Evolutionary conservation across 1,140 invertebrate genomes (phyloP), one percentile per base, ranked within the genome.

Genomic region (Drosophila willistoni): DNA sequence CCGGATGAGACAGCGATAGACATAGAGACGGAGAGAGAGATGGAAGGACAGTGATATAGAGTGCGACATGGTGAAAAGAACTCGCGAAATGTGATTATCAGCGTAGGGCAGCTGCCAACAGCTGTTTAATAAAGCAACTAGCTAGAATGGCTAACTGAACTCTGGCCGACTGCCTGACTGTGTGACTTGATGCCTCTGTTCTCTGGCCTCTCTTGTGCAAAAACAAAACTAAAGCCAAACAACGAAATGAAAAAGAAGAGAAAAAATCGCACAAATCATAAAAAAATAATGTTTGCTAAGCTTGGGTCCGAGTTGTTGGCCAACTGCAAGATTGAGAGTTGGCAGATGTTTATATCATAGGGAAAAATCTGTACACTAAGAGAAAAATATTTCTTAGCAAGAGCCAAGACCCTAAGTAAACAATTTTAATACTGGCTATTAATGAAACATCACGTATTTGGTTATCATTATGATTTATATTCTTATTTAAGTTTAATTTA

Each of bases 11-110:
- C 7, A 36, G 34, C 7, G 6, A 36, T 3, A 36, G 51, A 47
- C 29, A 34, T 57, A 51, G 5, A 36, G 0, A 10, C 22, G 34
- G 54, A 44, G 44, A 47, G 60, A 33, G 42, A 22, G 42, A 62
- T 36, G 66, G 63, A 29, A 29, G 29, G 5, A 6, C 9, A 12
- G 7, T 36, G 34, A 36, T 47, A 55, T 19, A 55, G 57, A 44
- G 44, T 56, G 60, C 39, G 42, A 22, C 51, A 62, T 36, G 66
- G 66, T 39, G 55, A 84, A 84, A 79, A 84, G 80, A 68, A 68
- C 79, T 89, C 70, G 77, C 84, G 68, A 87, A 87, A 87, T 89
- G 84, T 87, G 84, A 87, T 87, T 87, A 87, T 87, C 85, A 89
- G 80, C 63, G 66, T 54, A 56, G 44, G 67, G 64, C 41, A 72